Evolutionary conservation across 2,888 invertebrate genomes (phyloP).

Genomic region (Augochlorella aurata): DNA sequence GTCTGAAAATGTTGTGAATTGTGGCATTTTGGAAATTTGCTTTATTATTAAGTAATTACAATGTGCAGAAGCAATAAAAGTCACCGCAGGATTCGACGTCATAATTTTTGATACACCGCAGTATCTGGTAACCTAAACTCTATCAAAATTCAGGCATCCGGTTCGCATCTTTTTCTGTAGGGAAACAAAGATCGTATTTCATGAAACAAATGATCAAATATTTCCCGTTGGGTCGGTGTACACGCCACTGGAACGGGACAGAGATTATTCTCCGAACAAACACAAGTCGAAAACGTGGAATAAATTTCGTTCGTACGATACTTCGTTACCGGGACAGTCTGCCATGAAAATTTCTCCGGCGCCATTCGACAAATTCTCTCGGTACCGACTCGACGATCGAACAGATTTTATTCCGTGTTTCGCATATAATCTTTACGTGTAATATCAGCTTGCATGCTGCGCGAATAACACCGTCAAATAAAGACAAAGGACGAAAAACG

Average conservation of each 20-base stretch:
- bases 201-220: conserved; percentile 11
- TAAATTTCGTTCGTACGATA: neutral
- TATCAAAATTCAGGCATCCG: neutral
- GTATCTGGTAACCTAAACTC: neutral
- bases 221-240: conserved; percentile 8
- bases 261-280: neutral
- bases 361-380: neutral
- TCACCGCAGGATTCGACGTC: neutral
- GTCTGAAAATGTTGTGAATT: too few relatives aligned
- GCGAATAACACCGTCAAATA: neutral
- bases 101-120: neutral
- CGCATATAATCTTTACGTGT: too few relatives aligned
- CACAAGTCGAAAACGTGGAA: neutral
- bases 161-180: neutral
- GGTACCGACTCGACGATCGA: neutral
- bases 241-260: neutral
- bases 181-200: conserved; percentile 17
- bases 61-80: too few relatives aligned
- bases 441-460: neutral
- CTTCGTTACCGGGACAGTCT: neutral
- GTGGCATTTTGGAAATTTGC: too few relatives aligned
- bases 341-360: neutral
- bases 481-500: neutral
- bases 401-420: neutral
- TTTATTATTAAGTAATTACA: too few relatives aligned